Evolutionary conservation across 1,140 invertebrate genomes (phyloP).

Genomic region (Achroia grisella): DNA sequence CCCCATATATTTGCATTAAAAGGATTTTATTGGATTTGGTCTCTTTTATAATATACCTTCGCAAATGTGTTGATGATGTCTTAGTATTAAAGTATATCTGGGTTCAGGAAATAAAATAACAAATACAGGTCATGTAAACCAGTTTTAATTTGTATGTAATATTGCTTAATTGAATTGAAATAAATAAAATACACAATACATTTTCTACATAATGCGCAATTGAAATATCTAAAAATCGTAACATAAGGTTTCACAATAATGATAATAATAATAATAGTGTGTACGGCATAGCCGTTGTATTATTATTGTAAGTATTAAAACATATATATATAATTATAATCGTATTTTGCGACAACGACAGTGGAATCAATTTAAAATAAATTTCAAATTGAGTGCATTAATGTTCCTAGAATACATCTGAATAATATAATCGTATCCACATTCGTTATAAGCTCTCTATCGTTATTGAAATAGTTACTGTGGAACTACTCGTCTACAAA

Average conservation of each 20-base stretch:
- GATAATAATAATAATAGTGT: no score
- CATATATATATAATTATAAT: slow-evolving; percentile 3
- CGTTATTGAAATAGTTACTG: slow-evolving; percentile 1
- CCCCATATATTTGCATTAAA: no score
- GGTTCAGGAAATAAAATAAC: not conserved
- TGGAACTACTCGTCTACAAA: slow-evolving; percentile 16
- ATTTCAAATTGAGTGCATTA: no score
- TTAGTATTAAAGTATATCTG: no score
- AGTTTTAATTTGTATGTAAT: slow-evolving; percentile 60
- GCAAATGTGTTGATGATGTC: no score
- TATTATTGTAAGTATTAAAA: slow-evolving; percentile 9
- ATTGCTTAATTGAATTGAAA: slow-evolving; percentile 67
- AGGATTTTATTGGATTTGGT: no score
- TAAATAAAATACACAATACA: slow-evolving; percentile 64
- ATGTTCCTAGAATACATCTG: slow-evolving; percentile 14
- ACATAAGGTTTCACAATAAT: slow-evolving; percentile 18
- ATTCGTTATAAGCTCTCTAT: no score
- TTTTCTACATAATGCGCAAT: slow-evolving; percentile 44
- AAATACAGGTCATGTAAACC: slow-evolving; percentile 39
- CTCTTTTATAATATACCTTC: no score
- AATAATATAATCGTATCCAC: not conserved
- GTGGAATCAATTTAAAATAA: no score
- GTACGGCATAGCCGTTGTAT: no score
- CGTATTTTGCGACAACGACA: no score
- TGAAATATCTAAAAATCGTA: slow-evolving; percentile 35